A percentile compares a stretch with the other conserved stretches of the same genome.
Conservation (phyloP, 2,113 vertebrate species). For the Labrus mixtus region DNA sequence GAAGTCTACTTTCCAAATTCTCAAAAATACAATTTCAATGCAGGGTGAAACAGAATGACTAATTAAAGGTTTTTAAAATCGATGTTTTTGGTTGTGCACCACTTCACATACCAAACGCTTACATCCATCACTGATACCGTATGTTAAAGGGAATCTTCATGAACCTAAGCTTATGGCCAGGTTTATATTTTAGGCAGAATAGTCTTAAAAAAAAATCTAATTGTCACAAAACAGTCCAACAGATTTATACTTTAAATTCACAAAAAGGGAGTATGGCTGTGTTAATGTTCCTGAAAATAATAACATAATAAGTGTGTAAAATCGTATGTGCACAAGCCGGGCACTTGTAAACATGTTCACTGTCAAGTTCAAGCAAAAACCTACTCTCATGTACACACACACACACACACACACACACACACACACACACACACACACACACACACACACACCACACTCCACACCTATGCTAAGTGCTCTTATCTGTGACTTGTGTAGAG, state of each 20-base stretch:
- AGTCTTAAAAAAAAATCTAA: no score
- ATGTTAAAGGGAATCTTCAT: no score
- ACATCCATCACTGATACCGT: no score
- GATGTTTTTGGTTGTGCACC: no score
- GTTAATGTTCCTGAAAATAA: no score
- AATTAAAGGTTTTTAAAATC: no score
- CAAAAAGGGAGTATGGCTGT: not conserved
- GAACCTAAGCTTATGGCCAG: not conserved
- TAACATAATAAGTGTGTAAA: no score
- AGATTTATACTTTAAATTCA: not conserved
- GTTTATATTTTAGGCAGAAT: no score
- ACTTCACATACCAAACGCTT: no score
- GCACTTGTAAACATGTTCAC: not conserved
- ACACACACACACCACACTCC: constrained; percentile 16
- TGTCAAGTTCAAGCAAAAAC: not conserved
- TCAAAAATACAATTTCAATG: no score
- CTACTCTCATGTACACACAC: not conserved
- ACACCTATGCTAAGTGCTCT: constrained; percentile 60
- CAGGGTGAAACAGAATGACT: no score
- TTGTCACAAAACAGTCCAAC: not conserved
- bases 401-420: constrained; percentile 1
- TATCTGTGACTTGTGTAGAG: constrained; percentile 68
- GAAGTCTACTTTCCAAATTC: no score
- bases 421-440: not conserved
- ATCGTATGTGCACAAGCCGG: not conserved